phyloP scores from a whole-genome alignment of 1,140 invertebrate genomes.

The Dufourea novaeangliae region DNA sequence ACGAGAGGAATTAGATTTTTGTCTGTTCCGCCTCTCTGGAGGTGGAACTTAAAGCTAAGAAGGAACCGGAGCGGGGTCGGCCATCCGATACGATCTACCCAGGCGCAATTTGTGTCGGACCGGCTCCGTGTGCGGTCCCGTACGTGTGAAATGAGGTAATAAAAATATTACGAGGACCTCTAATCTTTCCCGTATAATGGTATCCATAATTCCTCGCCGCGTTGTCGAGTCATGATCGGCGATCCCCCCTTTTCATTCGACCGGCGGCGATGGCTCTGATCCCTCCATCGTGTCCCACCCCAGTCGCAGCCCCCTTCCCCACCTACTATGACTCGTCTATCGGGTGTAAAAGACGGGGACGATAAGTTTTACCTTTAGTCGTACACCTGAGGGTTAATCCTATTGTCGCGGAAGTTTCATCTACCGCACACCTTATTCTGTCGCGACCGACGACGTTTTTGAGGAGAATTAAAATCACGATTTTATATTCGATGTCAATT shows the following conservation, averaged over 20 bases:
- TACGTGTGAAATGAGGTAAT: constrained; percentile 67
- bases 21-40: background rate
- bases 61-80: background rate
- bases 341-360: constrained; percentile 43
- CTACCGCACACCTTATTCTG: too few species aligned
- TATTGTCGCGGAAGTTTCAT: background rate
- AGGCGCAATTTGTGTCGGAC: constrained; percentile 51
- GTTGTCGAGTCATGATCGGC: constrained; percentile 67
- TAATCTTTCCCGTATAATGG: constrained; percentile 74
- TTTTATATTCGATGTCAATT: background rate
- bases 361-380: constrained; percentile 46
- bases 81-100: constrained; percentile 27
- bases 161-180: constrained; percentile 73
- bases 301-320: background rate
- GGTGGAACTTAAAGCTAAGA: constrained; percentile 34
- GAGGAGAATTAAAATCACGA: background rate
- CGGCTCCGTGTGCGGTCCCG: constrained; percentile 25
- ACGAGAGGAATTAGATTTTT: constrained; percentile 38
- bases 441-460: too few species aligned
- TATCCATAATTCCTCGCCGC: constrained; percentile 71
- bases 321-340: constrained; percentile 21
- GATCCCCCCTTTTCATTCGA: background rate
- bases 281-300: constrained; percentile 39
- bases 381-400: background rate
- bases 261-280: constrained; percentile 19